Evolutionary conservation across 2,113 vertebrate genomes (phyloP), one percentile per base, ranked within the genome.

Genomic region (Cynocephalus volans): DNA sequence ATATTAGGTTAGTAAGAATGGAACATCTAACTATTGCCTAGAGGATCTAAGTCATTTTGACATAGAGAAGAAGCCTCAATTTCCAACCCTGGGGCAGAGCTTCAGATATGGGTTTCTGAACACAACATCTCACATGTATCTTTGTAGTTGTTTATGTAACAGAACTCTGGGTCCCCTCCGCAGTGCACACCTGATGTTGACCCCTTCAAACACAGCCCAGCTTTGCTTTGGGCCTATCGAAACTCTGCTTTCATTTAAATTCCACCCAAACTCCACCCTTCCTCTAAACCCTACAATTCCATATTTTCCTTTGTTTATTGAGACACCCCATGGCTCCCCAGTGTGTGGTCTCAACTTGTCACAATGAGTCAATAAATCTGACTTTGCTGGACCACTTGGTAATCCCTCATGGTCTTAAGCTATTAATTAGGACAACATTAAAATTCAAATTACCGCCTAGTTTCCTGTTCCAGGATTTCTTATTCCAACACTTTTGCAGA

Each of bases 231-330:
- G 67, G 17, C 26, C 70, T 80, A 72, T 88, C 36, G 90, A 77
- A 97, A 77, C 12, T 88, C 65, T 62, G 54, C 41, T 88, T 94
- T 92, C 26, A 84, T 83, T 90, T 84, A 76, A 58, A 88, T 88
- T 93, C 95, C 23, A 91, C 28, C 52, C 24, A 62, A 88, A 96
- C 24, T 60, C 24, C 23, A 90, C 56, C 36, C 26, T 85, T 31
- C 2, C 54, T 19, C 17, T 31, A 88, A 70, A 41, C 36, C 3
- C 65, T 52, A 8, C 5, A 83, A 93, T 48, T 56, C 24, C 3
- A 48, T 36, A 13, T 58, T 75, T 94, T 58, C 56, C 50, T 95
- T 83, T 85, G 12, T 79, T 84, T 73, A 64, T 14, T 88, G 64
- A 90, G 73, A 76, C 0, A 31, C 0, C 2, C 26, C 67, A 62